phyloP scores from a whole-genome alignment of 2,888 invertebrate species.

The Melanargia galathea region DNA sequence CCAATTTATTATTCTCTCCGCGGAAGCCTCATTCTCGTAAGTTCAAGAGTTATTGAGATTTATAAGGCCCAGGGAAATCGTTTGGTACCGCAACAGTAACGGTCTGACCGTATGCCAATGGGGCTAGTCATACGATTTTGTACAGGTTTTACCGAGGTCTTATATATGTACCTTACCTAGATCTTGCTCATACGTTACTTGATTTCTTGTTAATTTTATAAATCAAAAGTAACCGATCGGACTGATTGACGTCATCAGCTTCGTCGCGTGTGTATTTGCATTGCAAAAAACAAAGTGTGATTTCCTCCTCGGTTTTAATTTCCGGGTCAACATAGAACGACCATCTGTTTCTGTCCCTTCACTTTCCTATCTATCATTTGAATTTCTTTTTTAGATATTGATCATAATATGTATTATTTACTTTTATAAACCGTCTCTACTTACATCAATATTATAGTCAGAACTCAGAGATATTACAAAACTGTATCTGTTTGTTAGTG shows the following conservation, averaged over 20 bases:
- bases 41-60: constrained; percentile 18
- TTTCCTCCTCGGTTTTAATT: not conserved
- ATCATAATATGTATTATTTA: no score
- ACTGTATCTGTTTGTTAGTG: no score
- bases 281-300: not conserved
- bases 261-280: not conserved
- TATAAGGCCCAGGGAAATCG: constrained; percentile 29
- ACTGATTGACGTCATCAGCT: not conserved
- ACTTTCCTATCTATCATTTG: not conserved
- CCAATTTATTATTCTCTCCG: constrained; percentile 8
- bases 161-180: no score
- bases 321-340: not conserved
- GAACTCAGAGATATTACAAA: no score
- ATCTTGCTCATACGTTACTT: not conserved
- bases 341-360: not conserved
- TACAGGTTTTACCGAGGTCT: not conserved
- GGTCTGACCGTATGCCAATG: constrained; percentile 35
- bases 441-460: no score
- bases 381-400: no score
- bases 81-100: constrained; percentile 28
- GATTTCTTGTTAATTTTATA: not conserved
- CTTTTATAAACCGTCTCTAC: no score
- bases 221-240: not conserved
- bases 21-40: constrained; percentile 18
- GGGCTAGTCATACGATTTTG: constrained; percentile 21